Evolutionary conservation across 2,797 vertebrate species (phyloP).

Genomic region (Valencia hispanica): DNA sequence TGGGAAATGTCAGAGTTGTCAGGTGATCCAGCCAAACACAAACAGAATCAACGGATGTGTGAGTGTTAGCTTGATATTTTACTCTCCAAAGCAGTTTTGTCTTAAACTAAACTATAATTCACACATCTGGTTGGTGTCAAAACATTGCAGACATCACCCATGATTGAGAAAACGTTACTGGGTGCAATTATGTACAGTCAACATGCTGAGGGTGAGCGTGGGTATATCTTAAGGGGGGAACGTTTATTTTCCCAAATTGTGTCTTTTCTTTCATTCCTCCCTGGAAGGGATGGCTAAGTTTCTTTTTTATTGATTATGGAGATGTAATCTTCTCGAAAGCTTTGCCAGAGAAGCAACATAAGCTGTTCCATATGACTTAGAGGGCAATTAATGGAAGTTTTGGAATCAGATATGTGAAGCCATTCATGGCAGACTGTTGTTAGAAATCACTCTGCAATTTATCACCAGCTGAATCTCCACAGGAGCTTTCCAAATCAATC

Average conservation of each 20-base stretch:
- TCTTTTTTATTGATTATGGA: slow-evolving; percentile 78
- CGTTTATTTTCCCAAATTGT: slow-evolving; percentile 53
- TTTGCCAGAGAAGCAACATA: slow-evolving; percentile 62
- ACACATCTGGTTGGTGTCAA: slow-evolving; percentile 49
- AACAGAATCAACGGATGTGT: slow-evolving; percentile 5
- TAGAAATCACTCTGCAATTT: slow-evolving; percentile 34
- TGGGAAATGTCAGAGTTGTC: slow-evolving; percentile 30
- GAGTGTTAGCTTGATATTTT: slow-evolving; percentile 1
- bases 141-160: slow-evolving; percentile 8
- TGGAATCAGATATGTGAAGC: slow-evolving; percentile 48
- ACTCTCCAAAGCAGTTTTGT: slow-evolving; percentile 12
- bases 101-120: slow-evolving; percentile 43
- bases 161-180: slow-evolving; percentile 11
- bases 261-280: slow-evolving; percentile 17
- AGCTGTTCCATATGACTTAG: slow-evolving; percentile 64
- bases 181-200: slow-evolving; percentile 16
- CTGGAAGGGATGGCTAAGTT: slow-evolving; percentile 45
- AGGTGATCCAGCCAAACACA: slow-evolving; percentile 35
- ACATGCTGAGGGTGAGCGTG: slow-evolving; percentile 13
- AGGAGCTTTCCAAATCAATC: slow-evolving; percentile 14
- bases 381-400: slow-evolving; percentile 58
- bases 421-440: slow-evolving; percentile 35
- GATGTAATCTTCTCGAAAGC: slow-evolving; percentile 80
- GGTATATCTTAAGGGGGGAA: slow-evolving; percentile 13
- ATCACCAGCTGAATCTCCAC: slow-evolving; percentile 28